Conservation (phyloP, 1,140 invertebrate species). For the Tetramorium alpestre region DNA sequence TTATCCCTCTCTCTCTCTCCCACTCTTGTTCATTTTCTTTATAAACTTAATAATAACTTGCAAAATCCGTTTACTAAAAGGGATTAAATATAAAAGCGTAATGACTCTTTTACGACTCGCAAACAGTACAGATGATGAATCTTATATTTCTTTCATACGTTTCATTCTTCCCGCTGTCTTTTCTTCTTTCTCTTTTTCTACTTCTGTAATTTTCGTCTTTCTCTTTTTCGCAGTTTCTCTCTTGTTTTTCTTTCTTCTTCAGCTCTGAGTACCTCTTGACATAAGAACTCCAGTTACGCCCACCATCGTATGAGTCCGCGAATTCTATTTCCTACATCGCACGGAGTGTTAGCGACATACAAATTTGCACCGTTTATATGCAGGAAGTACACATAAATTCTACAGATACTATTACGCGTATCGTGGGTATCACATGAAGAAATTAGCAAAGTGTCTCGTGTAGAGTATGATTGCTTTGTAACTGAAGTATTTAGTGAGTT, state of each 20-base stretch:
- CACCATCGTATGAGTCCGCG: neutral
- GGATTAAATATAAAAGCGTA: neutral
- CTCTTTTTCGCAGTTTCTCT: too few relatives aligned
- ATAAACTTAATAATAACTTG: neutral
- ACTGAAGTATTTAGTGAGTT: neutral
- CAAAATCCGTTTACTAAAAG: neutral
- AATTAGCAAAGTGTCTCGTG: slow-evolving; percentile 8
- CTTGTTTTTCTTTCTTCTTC: neutral
- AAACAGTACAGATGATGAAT: neutral
- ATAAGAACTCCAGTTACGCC: neutral
- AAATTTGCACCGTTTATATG: neutral
- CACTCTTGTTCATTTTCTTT: neutral
- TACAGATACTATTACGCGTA: neutral
- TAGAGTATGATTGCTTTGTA: slow-evolving; percentile 19
- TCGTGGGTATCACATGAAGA: neutral
- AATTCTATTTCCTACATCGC: neutral
- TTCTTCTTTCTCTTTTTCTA: neutral
- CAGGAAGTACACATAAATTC: neutral
- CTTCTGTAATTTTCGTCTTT: neutral
- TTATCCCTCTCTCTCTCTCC: neutral
- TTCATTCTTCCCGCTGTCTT: neutral
- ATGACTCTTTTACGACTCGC: neutral
- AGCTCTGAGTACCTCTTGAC: neutral
- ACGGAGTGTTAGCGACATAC: neutral
- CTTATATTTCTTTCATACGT: neutral